phyloP scores from a whole-genome alignment of 2,888 invertebrate species.

The Sepioteuthis lessoniana region DNA sequence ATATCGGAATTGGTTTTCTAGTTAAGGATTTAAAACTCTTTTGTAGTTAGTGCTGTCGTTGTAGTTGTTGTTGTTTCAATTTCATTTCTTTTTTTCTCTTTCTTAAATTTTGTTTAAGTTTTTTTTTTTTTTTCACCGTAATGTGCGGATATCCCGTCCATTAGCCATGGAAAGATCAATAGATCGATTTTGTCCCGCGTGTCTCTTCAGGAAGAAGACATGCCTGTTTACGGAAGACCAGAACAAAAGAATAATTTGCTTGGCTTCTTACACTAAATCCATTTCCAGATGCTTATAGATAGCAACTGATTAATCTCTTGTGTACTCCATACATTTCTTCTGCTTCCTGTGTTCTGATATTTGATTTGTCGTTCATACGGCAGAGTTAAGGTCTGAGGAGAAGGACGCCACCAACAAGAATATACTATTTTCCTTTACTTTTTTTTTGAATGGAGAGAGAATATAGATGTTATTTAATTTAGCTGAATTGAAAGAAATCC shows the following conservation, averaged over 20 bases:
- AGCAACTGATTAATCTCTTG: not conserved
- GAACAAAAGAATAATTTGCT: not conserved
- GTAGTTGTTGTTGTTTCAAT: not conserved
- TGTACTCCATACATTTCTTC: not conserved
- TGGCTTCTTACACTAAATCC: not conserved
- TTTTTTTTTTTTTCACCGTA: not conserved
- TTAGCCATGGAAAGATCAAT: not conserved
- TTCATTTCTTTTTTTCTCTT: not conserved
- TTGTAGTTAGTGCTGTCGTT: not conserved
- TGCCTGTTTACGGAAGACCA: constrained; percentile 33
- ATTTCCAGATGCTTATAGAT: not conserved
- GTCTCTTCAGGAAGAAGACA: not conserved
- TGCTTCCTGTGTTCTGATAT: not conserved
- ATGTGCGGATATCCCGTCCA: not conserved
- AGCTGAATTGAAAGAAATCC: too few species aligned
- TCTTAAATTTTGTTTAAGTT: not conserved
- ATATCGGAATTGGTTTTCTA: not conserved
- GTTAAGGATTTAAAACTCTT: not conserved
- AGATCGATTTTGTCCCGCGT: constrained; percentile 9
- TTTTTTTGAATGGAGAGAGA: too few species aligned
- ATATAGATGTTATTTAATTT: too few species aligned
- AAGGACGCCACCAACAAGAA: not conserved
- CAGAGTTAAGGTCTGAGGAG: not conserved
- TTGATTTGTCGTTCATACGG: not conserved
- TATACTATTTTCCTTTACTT: not conserved